Conservation (phyloP, 1,140 invertebrate genomes). For the Probaryconus sp. region DNA sequence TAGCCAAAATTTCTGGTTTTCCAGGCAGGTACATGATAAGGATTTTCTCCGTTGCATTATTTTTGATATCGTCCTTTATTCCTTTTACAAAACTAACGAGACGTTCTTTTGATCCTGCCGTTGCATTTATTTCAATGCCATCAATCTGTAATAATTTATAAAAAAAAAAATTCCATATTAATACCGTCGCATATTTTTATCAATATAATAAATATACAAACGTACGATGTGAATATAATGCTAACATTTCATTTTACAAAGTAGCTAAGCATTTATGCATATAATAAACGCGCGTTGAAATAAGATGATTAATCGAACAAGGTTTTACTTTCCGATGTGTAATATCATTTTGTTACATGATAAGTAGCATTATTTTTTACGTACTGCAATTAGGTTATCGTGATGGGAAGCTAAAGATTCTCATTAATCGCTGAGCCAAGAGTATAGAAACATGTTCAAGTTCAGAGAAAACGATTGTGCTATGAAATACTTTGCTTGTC, state of each 20-base stretch:
- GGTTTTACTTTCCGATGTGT: conserved; percentile 20
- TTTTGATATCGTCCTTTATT: conserved; percentile 78
- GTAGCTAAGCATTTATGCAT: too few species aligned
- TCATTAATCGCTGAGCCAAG: conserved; percentile 51
- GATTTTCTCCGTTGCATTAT: conserved; percentile 77
- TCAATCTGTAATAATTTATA: conserved; percentile 73
- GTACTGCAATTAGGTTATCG: conserved; percentile 46
- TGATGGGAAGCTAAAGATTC: conserved; percentile 31
- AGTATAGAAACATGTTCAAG: conserved; percentile 40
- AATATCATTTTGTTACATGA: conserved; percentile 34
- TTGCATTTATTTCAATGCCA: conserved; percentile 83
- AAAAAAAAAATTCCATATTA: too few species aligned
- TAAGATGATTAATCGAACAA: conserved; percentile 24
- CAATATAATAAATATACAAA: too few species aligned
- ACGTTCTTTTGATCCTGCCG: conserved; percentile 79
- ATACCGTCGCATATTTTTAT: too few species aligned
- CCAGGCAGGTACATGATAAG: conserved; percentile 81
- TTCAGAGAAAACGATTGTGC: conserved; percentile 41
- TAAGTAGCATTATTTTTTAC: conserved; percentile 31
- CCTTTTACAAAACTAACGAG: conserved; percentile 80
- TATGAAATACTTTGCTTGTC: too few species aligned
- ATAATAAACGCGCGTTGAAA: too few species aligned
- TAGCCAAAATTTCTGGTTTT: conserved; percentile 82
- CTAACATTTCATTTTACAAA: too few species aligned
- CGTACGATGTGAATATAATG: too few species aligned